phyloP scores from a whole-genome alignment of 2,797 vertebrate genomes.

The Sebastes reedi region DNA sequence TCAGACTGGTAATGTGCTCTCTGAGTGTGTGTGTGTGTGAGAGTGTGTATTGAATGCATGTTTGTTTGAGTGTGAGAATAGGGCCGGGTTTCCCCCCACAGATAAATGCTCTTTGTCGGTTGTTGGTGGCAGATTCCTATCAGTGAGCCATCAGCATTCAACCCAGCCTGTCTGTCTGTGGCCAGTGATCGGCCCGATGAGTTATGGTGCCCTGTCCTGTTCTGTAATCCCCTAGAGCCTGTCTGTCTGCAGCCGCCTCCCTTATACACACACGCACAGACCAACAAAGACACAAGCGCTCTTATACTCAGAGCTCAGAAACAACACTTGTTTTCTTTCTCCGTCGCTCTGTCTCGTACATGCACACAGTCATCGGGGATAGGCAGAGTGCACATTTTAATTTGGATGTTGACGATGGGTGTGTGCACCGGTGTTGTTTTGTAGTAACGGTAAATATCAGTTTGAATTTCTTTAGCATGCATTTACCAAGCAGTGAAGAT shows the following conservation, averaged over 20 bases:
- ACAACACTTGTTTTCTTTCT: constrained; percentile 75
- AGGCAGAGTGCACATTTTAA: constrained; percentile 17
- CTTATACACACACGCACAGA: constrained; percentile 73
- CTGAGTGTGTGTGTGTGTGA: not conserved
- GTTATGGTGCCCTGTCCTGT: constrained; percentile 78
- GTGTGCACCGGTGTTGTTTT: not conserved
- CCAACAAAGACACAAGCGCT: constrained; percentile 73
- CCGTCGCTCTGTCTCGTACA: constrained; percentile 38
- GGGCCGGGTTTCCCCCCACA: constrained; percentile 67
- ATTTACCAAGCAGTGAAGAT: not conserved
- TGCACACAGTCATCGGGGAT: constrained; percentile 22
- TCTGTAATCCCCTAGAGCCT: constrained; percentile 81
- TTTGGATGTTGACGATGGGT: constrained; percentile 1
- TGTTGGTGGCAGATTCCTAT: constrained; percentile 79
- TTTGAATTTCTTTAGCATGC: constrained; percentile 10
- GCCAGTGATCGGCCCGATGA: constrained; percentile 70
- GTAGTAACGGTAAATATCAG: not conserved
- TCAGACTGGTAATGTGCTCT: constrained; percentile 5
- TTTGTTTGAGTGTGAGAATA: constrained; percentile 64
- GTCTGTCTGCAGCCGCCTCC: constrained; percentile 80
- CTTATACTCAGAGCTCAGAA: constrained; percentile 55
- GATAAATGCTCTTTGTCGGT: constrained; percentile 76
- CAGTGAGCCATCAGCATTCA: constrained; percentile 77
- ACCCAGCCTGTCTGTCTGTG: constrained; percentile 75
- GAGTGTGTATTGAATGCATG: constrained; percentile 8